Conservation (phyloP, 2,888 invertebrate species). For the Epiblema foenella region DNA sequence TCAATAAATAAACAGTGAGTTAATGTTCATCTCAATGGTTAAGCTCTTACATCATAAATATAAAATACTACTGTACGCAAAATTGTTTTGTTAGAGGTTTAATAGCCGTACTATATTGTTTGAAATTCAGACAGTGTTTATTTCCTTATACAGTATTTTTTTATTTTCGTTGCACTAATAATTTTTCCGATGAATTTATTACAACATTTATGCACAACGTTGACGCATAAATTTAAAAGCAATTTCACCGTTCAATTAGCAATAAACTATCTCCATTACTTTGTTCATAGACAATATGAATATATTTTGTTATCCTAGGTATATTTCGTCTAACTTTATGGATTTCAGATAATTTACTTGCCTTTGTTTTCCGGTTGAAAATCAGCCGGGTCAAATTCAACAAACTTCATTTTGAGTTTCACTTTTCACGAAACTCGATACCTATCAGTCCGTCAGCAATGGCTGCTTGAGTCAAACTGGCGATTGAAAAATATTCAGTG, state of each 20-base stretch:
- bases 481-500: background rate
- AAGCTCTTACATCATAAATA: too few species aligned
- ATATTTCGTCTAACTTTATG: background rate
- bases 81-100: background rate
- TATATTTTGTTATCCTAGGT: background rate
- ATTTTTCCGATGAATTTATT: background rate
- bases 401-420: constrained; percentile 22
- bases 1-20: too few species aligned
- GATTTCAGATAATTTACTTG: background rate
- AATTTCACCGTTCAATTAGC: background rate
- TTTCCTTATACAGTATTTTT: background rate
- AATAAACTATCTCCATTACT: background rate
- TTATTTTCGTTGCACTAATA: background rate
- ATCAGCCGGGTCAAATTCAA: constrained; percentile 30
- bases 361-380: constrained; percentile 26
- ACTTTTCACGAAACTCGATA: background rate
- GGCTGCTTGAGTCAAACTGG: background rate
- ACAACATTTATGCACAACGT: background rate
- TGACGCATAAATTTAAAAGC: background rate
- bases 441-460: background rate
- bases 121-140: background rate
- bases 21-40: too few species aligned
- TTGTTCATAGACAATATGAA: background rate
- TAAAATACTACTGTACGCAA: too few species aligned
- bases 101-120: background rate